These are phyloP conservation scores for Cyaniris semiargus DNA, from an alignment of 2,888 invertebrate genomes.

Conservation along the genomic window DNA sequence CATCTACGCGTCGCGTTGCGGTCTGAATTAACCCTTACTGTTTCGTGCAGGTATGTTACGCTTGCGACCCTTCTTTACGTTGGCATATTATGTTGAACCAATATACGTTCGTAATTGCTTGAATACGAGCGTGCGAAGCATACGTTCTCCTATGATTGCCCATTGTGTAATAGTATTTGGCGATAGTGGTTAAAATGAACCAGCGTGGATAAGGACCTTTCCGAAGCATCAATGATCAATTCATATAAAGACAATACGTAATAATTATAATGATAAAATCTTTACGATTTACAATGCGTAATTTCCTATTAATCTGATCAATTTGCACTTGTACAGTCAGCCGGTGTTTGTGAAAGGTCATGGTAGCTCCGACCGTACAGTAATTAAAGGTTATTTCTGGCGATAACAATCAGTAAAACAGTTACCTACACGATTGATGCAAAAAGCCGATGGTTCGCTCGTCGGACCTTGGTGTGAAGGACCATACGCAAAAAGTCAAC, in stretches of 20 bases:
- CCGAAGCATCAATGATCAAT: constrained; percentile 1
- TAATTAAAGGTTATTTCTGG: constrained; percentile 81
- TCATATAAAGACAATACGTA: constrained; percentile 19
- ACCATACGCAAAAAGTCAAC: constrained; percentile 66
- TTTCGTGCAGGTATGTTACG: too few relatives aligned
- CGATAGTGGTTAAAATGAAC: not conserved
- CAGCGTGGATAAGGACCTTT: not conserved
- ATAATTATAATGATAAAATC: constrained; percentile 28
- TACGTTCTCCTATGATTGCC: too few relatives aligned
- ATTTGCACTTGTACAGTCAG: constrained; percentile 56
- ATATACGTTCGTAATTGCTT: too few relatives aligned
- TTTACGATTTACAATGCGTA: constrained; percentile 31
- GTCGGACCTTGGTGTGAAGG: constrained; percentile 63
- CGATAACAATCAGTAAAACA: constrained; percentile 78
- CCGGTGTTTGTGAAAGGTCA: constrained; percentile 74
- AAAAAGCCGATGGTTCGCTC: constrained; percentile 69
- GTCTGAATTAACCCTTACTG: too few relatives aligned
- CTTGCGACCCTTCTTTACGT: too few relatives aligned
- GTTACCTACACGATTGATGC: constrained; percentile 72
- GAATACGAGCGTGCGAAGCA: too few relatives aligned
- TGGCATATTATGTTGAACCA: too few relatives aligned
- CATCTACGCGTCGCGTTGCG: too few relatives aligned
- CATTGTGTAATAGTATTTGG: too few relatives aligned
- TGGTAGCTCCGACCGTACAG: constrained; percentile 74
- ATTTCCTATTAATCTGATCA: constrained; percentile 48